phyloP scores from a whole-genome alignment of 2,797 vertebrate genomes.

The Rousettus madagascariensis region DNA sequence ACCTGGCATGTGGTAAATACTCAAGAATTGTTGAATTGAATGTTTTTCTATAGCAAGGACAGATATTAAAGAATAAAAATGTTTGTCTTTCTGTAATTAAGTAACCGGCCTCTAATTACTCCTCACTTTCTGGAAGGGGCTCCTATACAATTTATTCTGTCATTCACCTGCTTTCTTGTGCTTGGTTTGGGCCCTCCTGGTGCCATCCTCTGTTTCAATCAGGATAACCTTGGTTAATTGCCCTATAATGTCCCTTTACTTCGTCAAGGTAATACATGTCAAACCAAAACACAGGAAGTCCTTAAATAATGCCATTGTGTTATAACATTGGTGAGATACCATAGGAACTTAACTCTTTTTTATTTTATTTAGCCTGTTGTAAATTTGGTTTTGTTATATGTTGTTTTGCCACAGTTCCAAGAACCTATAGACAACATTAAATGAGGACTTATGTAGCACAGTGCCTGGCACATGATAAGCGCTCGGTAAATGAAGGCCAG shows the following conservation, averaged over 20 bases:
- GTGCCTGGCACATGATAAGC: neutral
- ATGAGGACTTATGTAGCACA: neutral
- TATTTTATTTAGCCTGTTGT: neutral
- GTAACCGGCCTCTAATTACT: neutral
- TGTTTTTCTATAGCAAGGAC: neutral
- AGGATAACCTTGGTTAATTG: neutral
- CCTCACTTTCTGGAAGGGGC: neutral
- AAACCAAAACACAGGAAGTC: neutral
- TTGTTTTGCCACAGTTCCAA: neutral
- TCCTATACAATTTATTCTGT: neutral
- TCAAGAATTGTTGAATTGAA: neutral
- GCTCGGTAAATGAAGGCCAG: neutral
- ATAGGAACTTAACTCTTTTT: neutral
- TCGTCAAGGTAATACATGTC: neutral
- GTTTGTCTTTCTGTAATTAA: neutral
- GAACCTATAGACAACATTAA: neutral
- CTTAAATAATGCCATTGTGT: neutral
- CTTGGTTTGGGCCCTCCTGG: neutral
- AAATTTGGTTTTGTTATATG: neutral
- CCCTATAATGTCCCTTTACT: neutral
- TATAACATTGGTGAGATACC: neutral
- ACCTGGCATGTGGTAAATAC: neutral
- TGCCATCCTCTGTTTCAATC: neutral
- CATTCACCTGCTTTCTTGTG: neutral
- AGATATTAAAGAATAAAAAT: constrained; percentile 26